These are phyloP conservation scores for Megalonaias nervosa DNA, from an alignment of 1,140 invertebrate species.

Conservation along the genomic window DNA sequence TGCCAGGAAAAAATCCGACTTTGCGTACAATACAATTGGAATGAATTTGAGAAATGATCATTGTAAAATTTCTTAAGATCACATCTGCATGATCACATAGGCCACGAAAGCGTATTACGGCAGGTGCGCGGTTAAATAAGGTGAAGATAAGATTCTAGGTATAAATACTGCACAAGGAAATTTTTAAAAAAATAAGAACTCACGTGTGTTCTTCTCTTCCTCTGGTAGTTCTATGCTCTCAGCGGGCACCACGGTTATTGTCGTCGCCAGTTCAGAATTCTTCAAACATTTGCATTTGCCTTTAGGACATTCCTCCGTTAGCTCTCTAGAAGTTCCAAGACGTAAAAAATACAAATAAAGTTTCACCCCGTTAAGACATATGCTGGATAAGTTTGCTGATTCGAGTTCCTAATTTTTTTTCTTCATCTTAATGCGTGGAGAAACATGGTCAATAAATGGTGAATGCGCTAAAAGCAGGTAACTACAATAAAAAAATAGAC, in stretches of 20 bases:
- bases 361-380: neutral
- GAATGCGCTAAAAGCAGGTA: neutral
- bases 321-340: conserved; percentile 33
- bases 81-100: no score
- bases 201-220: conserved; percentile 51
- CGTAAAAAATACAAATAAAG: neutral
- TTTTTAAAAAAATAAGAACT: conserved; percentile 6
- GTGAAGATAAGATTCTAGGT: neutral
- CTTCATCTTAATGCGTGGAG: neutral
- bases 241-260: conserved; percentile 37
- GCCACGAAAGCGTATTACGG: no score
- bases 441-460: neutral
- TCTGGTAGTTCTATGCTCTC: conserved; percentile 41
- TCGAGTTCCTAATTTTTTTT: neutral
- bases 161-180: neutral
- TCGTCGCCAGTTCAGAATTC: conserved; percentile 32
- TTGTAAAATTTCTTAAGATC: no score
- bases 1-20: no score
- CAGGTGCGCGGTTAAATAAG: neutral
- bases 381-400: neutral
- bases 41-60: no score
- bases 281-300: conserved; percentile 39
- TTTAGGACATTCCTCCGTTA: conserved; percentile 45
- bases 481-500: no score
- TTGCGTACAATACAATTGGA: no score